These are phyloP conservation scores for Carcharodon carcharias DNA, from an alignment of 2,797 vertebrate genomes.

Conservation along the genomic window DNA sequence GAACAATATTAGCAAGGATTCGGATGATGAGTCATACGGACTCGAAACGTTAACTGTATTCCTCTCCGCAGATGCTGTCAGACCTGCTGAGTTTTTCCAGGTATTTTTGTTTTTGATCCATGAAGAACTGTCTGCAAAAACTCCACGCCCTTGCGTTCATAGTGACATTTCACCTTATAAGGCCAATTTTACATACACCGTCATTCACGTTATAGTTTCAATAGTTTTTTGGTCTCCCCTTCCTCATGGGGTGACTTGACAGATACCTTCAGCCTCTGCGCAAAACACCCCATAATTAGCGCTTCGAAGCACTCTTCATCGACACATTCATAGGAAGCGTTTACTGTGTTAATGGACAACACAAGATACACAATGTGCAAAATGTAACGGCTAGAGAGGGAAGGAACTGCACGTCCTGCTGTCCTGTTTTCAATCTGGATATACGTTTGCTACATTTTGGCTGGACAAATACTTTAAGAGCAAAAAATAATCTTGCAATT, in stretches of 20 bases:
- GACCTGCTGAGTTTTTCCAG: no score
- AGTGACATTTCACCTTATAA: slow-evolving; percentile 11
- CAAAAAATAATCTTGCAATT: not conserved
- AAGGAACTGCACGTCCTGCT: not conserved
- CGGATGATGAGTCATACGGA: no score
- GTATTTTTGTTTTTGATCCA: no score
- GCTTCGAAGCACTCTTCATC: not conserved
- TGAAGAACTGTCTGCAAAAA: not conserved
- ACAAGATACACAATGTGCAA: not conserved
- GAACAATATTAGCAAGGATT: not conserved
- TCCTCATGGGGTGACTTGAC: not conserved
- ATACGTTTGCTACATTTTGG: not conserved
- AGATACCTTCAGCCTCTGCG: not conserved
- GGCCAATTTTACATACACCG: not conserved
- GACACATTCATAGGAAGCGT: not conserved
- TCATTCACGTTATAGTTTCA: not conserved
- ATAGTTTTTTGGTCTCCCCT: not conserved
- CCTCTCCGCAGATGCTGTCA: no score
- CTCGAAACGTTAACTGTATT: no score
- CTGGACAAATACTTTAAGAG: not conserved
- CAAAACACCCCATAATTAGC: not conserved
- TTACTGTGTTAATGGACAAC: not conserved
- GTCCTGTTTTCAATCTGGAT: not conserved
- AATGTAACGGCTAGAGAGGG: no score
- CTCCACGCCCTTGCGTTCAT: not conserved